Percentiles rank a stretch among this genome's conserved stretches.
These are phyloP conservation scores for Eupithecia exiguata DNA, from an alignment of 2,888 invertebrate genomes.

Conservation along the genomic window DNA sequence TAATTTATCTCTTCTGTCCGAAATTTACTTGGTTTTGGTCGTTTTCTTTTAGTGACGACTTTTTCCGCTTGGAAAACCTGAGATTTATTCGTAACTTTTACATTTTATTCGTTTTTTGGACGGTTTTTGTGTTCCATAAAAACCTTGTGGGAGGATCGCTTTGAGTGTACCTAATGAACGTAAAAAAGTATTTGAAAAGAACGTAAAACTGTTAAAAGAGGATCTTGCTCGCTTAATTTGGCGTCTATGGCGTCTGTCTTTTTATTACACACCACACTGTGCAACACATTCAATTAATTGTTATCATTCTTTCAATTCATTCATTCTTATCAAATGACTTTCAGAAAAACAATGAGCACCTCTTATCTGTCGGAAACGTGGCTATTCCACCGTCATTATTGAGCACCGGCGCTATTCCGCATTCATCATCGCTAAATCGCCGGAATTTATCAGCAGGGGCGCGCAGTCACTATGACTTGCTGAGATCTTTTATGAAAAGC, in stretches of 20 bases:
- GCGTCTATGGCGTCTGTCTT: neutral
- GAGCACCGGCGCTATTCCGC: conserved; percentile 40
- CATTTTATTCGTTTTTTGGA: conserved; percentile 19
- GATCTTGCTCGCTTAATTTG: neutral
- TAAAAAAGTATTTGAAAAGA: conserved; percentile 8
- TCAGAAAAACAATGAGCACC: conserved; percentile 35
- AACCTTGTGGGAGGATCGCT: conserved; percentile 5
- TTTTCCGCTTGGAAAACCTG: conserved; percentile 25
- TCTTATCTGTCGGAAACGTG: conserved; percentile 38
- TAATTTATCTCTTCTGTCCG: conserved; percentile 43
- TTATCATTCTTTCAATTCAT: conserved; percentile 1
- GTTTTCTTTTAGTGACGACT: conserved; percentile 37
- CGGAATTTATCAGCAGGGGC: conserved; percentile 56
- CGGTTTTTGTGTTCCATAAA: conserved; percentile 4
- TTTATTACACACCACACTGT: neutral
- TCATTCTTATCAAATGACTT: conserved; percentile 22
- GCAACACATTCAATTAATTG: neutral
- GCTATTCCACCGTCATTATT: conserved; percentile 42
- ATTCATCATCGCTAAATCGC: conserved; percentile 62
- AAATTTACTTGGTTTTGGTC: conserved; percentile 39
- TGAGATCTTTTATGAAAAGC: neutral
- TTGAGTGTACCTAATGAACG: conserved; percentile 16
- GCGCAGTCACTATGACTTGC: conserved; percentile 39
- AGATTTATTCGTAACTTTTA: conserved; percentile 31
- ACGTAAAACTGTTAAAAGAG: neutral